Percentiles rank a stretch among this genome's conserved stretches.
Evolutionary conservation across 2,113 vertebrate genomes (phyloP).

Genomic region (Microtus oregoni): DNA sequence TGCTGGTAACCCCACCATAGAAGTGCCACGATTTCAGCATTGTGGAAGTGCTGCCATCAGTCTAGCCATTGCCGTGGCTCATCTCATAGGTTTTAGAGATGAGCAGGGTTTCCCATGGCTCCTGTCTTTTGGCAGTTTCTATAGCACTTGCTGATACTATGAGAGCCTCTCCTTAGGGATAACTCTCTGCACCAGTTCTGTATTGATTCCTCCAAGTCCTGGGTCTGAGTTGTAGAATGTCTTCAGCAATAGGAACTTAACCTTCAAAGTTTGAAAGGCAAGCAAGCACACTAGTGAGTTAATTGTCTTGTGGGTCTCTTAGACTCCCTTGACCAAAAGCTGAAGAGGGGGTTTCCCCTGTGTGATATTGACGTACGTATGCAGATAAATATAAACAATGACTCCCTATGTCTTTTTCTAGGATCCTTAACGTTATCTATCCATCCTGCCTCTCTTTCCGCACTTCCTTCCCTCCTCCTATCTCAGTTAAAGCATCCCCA

Average conservation of each 20-base stretch:
- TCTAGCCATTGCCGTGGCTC: neutral
- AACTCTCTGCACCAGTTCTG: neutral
- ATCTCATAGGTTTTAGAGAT: neutral
- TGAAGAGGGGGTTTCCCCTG: neutral
- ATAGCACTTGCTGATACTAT: neutral
- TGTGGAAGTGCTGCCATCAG: neutral
- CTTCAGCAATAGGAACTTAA: neutral
- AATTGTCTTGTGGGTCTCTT: neutral
- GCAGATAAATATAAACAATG: neutral
- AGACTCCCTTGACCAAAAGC: neutral
- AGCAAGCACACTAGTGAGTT: neutral
- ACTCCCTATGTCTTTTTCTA: neutral
- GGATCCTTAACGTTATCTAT: neutral
- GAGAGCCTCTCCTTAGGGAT: neutral
- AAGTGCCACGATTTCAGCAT: neutral
- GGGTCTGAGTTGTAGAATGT: neutral
- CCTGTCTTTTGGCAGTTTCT: neutral
- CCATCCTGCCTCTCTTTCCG: neutral
- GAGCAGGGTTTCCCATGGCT: neutral
- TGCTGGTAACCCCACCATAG: neutral
- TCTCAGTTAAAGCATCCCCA: neutral
- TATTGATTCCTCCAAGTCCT: neutral
- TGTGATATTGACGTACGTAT: neutral
- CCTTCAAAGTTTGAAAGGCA: neutral
- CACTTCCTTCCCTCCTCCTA: neutral